Evolutionary conservation across 1,140 invertebrate species (phyloP).

Genomic region (Dendroctonus valens): DNA sequence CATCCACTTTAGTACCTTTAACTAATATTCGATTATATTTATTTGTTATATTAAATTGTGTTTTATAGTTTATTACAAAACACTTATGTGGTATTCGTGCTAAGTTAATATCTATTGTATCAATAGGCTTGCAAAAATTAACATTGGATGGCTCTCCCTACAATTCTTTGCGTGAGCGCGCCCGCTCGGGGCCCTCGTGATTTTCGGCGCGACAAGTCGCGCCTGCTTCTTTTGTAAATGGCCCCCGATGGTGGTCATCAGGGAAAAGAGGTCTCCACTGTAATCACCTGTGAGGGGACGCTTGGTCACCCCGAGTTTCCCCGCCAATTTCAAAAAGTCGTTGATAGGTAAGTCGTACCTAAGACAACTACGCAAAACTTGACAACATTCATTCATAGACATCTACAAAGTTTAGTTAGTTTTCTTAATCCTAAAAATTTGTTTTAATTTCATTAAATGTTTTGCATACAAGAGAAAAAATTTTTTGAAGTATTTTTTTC

Average conservation of each 20-base stretch:
- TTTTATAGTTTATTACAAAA: no score
- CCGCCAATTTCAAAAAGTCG: slow-evolving; percentile 64
- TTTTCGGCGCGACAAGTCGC: slow-evolving; percentile 29
- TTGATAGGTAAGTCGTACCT: slow-evolving; percentile 48
- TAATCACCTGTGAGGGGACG: slow-evolving; percentile 79
- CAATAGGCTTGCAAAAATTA: background rate
- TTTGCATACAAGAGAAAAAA: no score
- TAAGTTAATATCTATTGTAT: no score
- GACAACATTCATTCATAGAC: no score
- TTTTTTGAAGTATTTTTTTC: no score
- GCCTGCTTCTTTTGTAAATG: slow-evolving; percentile 55
- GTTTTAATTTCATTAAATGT: no score
- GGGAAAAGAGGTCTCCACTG: slow-evolving; percentile 59
- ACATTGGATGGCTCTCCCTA: slow-evolving; percentile 27
- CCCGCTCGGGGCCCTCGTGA: slow-evolving; percentile 17
- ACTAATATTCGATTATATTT: no score
- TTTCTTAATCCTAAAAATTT: no score
- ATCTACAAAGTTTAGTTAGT: no score
- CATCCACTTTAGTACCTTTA: no score
- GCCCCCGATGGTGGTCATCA: slow-evolving; percentile 74
- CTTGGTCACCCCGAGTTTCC: slow-evolving; percentile 74
- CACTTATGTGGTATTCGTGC: no score
- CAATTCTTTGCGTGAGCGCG: slow-evolving; percentile 14
- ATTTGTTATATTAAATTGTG: no score
- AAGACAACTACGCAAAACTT: background rate